These are phyloP conservation scores for Calliphora vomitoria DNA, from an alignment of 2,888 invertebrate genomes.

Conservation along the genomic window DNA sequence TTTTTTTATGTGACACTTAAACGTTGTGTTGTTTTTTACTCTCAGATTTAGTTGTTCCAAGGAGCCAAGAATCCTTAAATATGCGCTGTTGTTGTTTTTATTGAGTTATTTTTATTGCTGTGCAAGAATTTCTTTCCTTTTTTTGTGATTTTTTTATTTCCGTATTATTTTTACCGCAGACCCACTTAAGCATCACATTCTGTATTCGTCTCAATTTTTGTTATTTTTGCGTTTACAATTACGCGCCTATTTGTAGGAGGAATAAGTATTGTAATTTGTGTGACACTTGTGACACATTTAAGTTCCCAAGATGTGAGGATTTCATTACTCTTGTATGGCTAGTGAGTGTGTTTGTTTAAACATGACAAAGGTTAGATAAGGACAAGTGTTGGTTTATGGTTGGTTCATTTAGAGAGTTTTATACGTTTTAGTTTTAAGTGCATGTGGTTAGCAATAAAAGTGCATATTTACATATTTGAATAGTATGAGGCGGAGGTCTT, in stretches of 20 bases:
- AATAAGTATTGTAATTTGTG: constrained; percentile 57
- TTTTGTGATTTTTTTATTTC: constrained; percentile 62
- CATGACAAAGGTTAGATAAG: constrained; percentile 37
- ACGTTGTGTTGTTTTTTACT: constrained; percentile 29
- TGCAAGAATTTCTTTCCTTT: constrained; percentile 32
- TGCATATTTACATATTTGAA: background rate
- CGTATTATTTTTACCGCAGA: constrained; percentile 66
- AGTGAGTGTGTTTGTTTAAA: constrained; percentile 45
- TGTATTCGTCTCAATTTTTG: constrained; percentile 20
- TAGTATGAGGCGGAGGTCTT: background rate
- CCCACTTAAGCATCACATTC: constrained; percentile 62
- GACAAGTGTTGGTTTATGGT: constrained; percentile 37
- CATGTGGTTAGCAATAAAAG: constrained; percentile 16
- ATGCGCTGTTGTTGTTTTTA: constrained; percentile 54
- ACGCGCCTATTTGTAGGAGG: constrained; percentile 60
- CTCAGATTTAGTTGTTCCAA: constrained; percentile 11
- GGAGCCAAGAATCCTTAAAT: constrained; percentile 35
- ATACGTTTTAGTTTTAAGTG: constrained; percentile 28
- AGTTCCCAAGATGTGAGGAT: constrained; percentile 2
- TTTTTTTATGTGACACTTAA: constrained; percentile 73
- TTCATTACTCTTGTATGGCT: constrained; percentile 18
- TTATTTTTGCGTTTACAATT: constrained; percentile 45
- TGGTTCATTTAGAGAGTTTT: constrained; percentile 23
- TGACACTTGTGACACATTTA: constrained; percentile 69
- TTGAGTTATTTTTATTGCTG: constrained; percentile 66